These are phyloP conservation scores for Leucoraja ocellata DNA, from an alignment of 2,797 vertebrate species.

Conservation along the genomic window DNA sequence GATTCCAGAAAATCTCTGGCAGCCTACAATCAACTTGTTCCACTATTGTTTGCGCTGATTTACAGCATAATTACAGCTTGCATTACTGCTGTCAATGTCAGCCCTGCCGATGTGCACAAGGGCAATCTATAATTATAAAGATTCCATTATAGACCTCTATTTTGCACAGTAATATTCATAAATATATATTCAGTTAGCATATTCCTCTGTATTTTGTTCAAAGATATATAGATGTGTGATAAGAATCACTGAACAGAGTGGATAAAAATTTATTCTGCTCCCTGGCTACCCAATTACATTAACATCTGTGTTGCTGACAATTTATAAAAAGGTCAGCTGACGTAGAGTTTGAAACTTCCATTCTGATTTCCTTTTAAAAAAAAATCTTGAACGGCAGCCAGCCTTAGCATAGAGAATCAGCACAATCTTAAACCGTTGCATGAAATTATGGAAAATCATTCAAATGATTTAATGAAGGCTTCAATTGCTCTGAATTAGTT, in stretches of 20 bases:
- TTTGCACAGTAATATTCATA: conserved; percentile 40
- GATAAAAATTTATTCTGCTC: conserved; percentile 41
- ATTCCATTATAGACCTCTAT: conserved; percentile 4
- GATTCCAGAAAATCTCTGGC: conserved; percentile 30
- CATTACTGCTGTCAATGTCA: conserved; percentile 21
- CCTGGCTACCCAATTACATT: conserved; percentile 35
- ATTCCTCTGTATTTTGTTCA: conserved; percentile 45
- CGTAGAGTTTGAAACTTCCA: conserved; percentile 51
- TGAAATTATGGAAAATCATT: not conserved
- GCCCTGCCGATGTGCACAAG: conserved; percentile 24
- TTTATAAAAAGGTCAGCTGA: conserved; percentile 31
- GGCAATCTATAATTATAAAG: conserved; percentile 29
- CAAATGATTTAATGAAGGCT: conserved; percentile 5
- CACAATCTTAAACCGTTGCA: conserved; percentile 4
- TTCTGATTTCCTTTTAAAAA: not conserved
- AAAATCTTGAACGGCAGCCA: conserved; percentile 23
- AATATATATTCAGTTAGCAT: conserved; percentile 51
- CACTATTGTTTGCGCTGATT: conserved; percentile 31
- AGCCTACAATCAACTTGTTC: conserved; percentile 38
- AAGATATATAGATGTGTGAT: conserved; percentile 45
- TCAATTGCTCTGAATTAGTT: conserved; percentile 6
- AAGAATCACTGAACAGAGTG: conserved; percentile 47
- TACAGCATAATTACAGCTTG: conserved; percentile 35
- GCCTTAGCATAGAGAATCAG: not conserved
- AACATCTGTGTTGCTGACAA: conserved; percentile 33